Conservation (phyloP, 2,888 invertebrate species). For the Nephrotoma flavescens region DNA sequence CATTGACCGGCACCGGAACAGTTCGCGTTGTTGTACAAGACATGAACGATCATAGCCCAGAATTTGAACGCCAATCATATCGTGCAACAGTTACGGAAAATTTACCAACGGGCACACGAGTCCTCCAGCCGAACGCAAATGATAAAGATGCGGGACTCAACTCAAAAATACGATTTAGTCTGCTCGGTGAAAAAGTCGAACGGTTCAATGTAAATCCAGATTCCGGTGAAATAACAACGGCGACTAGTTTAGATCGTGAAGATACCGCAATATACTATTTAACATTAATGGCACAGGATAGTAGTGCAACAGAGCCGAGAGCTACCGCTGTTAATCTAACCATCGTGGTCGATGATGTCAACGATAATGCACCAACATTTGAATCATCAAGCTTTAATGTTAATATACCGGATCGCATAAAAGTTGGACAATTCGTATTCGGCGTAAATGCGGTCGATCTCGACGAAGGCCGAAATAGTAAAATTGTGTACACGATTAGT, state of each 20-base stretch:
- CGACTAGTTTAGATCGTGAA: conserved; percentile 62
- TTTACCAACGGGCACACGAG: conserved; percentile 57
- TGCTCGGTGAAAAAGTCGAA: conserved; percentile 67
- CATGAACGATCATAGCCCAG: conserved; percentile 85
- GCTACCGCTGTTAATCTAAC: conserved; percentile 73
- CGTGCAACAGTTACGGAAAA: conserved; percentile 70
- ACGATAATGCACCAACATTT: conserved; percentile 74
- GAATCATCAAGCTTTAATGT: conserved; percentile 59
- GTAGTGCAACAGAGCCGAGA: conserved; percentile 69
- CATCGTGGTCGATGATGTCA: conserved; percentile 63
- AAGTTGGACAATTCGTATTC: conserved; percentile 72
- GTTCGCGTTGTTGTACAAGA: conserved; percentile 84
- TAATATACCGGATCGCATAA: conserved; percentile 68
- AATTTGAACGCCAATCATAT: conserved; percentile 71
- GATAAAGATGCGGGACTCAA: conserved; percentile 76
- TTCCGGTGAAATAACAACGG: conserved; percentile 65
- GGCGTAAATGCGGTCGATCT: conserved; percentile 76
- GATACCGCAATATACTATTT: conserved; percentile 61
- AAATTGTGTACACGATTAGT: conserved; percentile 60
- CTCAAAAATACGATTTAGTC: conserved; percentile 71
- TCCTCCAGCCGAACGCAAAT: conserved; percentile 61
- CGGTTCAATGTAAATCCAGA: conserved; percentile 64
- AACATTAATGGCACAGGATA: conserved; percentile 77
- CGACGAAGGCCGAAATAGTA: conserved; percentile 69
- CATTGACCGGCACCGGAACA: conserved; percentile 82